Conservation (phyloP, 2,113 vertebrate genomes). For the Apodemus speciosus region DNA sequence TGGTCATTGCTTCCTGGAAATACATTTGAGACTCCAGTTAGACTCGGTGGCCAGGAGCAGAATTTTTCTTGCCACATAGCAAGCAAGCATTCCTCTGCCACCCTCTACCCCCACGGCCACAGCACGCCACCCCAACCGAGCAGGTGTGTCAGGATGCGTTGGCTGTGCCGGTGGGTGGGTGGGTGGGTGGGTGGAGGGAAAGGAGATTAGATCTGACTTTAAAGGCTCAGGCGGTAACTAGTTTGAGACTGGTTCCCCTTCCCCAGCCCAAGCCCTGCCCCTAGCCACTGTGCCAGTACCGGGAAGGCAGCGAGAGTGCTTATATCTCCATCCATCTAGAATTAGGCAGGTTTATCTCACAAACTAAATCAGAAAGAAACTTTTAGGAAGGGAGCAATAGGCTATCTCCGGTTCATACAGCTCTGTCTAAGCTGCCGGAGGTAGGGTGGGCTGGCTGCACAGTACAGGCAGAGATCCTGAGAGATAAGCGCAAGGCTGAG, state of each 20-base stretch:
- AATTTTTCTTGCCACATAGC: neutral
- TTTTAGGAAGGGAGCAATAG: neutral
- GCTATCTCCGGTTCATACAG: neutral
- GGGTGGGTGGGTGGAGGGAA: slow-evolving; percentile 80
- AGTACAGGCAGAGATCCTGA: slow-evolving; percentile 3
- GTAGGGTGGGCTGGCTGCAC: neutral
- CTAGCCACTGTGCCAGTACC: slow-evolving; percentile 5
- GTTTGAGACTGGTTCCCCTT: slow-evolving; percentile 58
- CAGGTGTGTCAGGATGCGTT: slow-evolving; percentile 82
- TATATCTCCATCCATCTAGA: slow-evolving; percentile 36
- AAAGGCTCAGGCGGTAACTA: slow-evolving; percentile 68
- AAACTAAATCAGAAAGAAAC: neutral
- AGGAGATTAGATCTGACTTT: slow-evolving; percentile 83
- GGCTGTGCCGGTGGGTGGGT: slow-evolving; percentile 78
- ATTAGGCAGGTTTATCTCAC: slow-evolving; percentile 35
- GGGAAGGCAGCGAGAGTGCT: neutral
- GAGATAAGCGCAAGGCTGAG: neutral
- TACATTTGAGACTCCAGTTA: neutral
- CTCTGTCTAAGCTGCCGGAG: neutral
- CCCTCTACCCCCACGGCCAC: neutral
- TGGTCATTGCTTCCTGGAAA: neutral
- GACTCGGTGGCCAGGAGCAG: slow-evolving; percentile 5
- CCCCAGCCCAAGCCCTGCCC: neutral
- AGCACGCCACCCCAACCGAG: slow-evolving; percentile 28
- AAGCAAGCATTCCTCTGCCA: neutral